A percentile compares a stretch with the other conserved stretches of the same genome.
Evolutionary conservation across 2,113 vertebrate species (phyloP).

Genomic region (Corythoichthys intestinalis): DNA sequence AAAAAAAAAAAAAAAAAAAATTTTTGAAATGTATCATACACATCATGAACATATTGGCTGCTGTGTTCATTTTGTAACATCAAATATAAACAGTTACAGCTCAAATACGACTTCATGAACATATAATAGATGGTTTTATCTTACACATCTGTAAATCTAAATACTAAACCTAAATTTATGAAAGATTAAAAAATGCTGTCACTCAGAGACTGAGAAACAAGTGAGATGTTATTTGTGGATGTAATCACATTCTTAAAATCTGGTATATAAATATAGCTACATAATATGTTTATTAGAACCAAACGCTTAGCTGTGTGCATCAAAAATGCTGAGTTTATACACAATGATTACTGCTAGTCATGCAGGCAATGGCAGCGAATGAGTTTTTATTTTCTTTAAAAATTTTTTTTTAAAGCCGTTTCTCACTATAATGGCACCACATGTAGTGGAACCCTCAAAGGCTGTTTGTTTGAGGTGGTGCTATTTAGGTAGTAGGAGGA

Average conservation of each 20-base stretch:
- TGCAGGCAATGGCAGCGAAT: too few relatives aligned
- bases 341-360: too few relatives aligned
- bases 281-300: too few relatives aligned
- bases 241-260: too few relatives aligned
- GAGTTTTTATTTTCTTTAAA: too few relatives aligned
- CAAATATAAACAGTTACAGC: background rate
- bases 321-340: too few relatives aligned
- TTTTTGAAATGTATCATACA: background rate
- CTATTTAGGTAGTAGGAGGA: constrained; percentile 8
- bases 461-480: background rate
- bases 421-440: background rate
- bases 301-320: too few relatives aligned
- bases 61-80: background rate
- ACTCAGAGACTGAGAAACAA: too few relatives aligned
- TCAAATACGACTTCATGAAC: background rate
- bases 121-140: background rate
- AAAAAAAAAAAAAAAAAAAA: constrained; percentile 1
- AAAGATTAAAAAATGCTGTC: too few relatives aligned
- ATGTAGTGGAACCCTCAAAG: background rate
- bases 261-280: too few relatives aligned
- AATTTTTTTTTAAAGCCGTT: background rate
- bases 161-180: too few relatives aligned
- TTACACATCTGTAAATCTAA: background rate
- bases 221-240: too few relatives aligned
- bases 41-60: background rate